These are phyloP conservation scores for Lycorma delicatula DNA, from an alignment of 1,140 invertebrate species.

Conservation along the genomic window DNA sequence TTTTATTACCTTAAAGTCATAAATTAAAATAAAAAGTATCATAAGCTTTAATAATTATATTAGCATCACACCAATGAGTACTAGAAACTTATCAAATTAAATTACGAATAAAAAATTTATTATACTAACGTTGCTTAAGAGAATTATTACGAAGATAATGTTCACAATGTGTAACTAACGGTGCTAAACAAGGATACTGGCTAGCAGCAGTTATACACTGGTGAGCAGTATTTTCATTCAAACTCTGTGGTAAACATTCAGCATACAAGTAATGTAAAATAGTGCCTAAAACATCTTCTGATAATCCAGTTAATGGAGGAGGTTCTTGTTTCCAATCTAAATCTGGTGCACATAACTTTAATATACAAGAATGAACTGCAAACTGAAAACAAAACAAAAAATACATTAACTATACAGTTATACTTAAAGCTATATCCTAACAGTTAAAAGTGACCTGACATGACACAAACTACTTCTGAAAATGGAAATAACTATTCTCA, in stretches of 20 bases:
- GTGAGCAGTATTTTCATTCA: slow-evolving; percentile 46
- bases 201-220: slow-evolving; percentile 44
- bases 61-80: too few relatives aligned
- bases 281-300: slow-evolving; percentile 47
- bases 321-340: slow-evolving; percentile 43
- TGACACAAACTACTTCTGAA: too few relatives aligned
- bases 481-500: too few relatives aligned
- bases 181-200: slow-evolving; percentile 38
- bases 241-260: slow-evolving; percentile 48
- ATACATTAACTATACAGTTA: background rate
- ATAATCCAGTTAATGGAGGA: slow-evolving; percentile 43
- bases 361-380: slow-evolving; percentile 49
- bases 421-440: too few relatives aligned
- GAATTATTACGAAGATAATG: slow-evolving; percentile 50
- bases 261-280: slow-evolving; percentile 54
- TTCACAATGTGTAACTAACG: slow-evolving; percentile 46
- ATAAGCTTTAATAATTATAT: too few relatives aligned
- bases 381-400: slow-evolving; percentile 40
- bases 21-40: too few relatives aligned
- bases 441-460: too few relatives aligned
- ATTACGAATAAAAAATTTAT: background rate
- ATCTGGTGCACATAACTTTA: slow-evolving; percentile 45
- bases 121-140: slow-evolving; percentile 51
- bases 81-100: too few relatives aligned
- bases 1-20: too few relatives aligned